A percentile compares a stretch with the other conserved stretches of the same genome.
Evolutionary conservation across 2,797 vertebrate species (phyloP).

Genomic region (Neosalanx taihuensis): DNA sequence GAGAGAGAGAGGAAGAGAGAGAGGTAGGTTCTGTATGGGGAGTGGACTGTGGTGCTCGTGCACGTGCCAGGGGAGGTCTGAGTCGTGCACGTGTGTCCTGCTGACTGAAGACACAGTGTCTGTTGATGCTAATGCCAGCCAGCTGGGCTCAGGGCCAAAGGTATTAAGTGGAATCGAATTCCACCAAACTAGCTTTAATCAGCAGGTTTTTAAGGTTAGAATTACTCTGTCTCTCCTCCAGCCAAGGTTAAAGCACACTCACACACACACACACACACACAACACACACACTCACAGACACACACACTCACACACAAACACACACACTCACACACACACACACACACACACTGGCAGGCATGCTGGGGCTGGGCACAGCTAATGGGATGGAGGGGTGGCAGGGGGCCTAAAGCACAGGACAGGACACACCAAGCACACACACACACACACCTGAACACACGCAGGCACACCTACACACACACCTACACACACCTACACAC

Average conservation of each 20-base stretch:
- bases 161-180: conserved; percentile 99
- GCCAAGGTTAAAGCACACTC: conserved; percentile 98
- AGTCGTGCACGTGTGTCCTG: conserved; percentile 60
- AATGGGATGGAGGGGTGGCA: conserved; percentile 68
- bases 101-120: conserved; percentile 77
- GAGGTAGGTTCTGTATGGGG: conserved; percentile 2
- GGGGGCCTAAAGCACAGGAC: conserved; percentile 49
- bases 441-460: conserved; percentile 18
- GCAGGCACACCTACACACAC: not conserved
- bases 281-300: too few relatives aligned
- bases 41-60: conserved; percentile 39
- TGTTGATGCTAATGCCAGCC: conserved; percentile 90
- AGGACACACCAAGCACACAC: conserved; percentile 9
- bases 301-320: too few relatives aligned
- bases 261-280: too few relatives aligned
- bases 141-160: conserved; percentile 89
- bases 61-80: conserved; percentile 44
- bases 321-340: too few relatives aligned
- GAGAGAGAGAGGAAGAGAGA: conserved; percentile 5
- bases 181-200: conserved; percentile 99
- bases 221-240: conserved; percentile 93
- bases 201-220: conserved; percentile 99
- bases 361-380: conserved; percentile 80
- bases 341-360: too few relatives aligned
- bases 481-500: not conserved